Percentiles rank a stretch among this genome's conserved stretches.
These are phyloP conservation scores for Aptenodytes patagonicus DNA, from an alignment of 2,113 vertebrate genomes.

Conservation along the genomic window DNA sequence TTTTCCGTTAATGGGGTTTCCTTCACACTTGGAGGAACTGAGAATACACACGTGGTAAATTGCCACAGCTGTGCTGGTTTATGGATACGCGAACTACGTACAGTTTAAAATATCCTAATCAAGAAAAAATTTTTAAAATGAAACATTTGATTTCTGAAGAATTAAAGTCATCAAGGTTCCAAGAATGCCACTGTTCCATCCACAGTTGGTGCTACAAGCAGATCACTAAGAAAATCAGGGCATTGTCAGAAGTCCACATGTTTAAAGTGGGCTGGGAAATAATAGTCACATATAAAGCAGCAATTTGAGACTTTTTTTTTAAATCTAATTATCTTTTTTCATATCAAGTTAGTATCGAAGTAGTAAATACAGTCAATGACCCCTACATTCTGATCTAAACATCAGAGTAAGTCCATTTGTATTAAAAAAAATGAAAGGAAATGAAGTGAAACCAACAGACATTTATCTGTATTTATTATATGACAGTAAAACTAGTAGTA, in stretches of 20 bases:
- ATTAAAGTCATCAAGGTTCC: not conserved
- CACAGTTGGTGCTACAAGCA: not conserved
- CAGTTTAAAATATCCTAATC: not conserved
- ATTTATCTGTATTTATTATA: not conserved
- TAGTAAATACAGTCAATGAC: not conserved
- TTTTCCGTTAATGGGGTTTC: not conserved
- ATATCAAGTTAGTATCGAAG: not conserved
- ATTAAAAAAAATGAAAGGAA: not conserved
- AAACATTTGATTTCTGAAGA: not conserved
- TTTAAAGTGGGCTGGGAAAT: not conserved
- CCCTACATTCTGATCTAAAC: not conserved
- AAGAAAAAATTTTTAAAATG: too few relatives aligned
- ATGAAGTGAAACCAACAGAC: not conserved
- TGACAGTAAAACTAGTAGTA: not conserved
- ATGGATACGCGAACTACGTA: not conserved
- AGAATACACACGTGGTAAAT: not conserved
- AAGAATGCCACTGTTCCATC: not conserved
- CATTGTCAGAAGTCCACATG: rapidly evolving
- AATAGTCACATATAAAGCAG: not conserved
- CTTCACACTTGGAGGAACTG: not conserved
- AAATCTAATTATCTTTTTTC: not conserved
- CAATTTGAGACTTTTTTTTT: not conserved
- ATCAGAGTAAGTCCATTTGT: not conserved
- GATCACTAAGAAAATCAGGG: not conserved
- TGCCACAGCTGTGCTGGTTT: not conserved